phyloP scores from a whole-genome alignment of 2,888 invertebrate species.

The Monochamus alternatus region DNA sequence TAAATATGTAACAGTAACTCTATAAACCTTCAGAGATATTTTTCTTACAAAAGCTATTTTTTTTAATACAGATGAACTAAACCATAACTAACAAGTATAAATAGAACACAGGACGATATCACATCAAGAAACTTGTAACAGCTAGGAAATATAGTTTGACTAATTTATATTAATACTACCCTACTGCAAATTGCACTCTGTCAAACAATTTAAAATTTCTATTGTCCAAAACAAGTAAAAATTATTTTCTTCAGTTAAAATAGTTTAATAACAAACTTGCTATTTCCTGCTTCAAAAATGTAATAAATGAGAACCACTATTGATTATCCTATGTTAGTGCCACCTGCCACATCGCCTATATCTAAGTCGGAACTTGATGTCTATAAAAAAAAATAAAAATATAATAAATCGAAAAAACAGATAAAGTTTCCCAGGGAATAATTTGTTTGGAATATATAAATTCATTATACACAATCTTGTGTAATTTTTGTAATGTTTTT shows the following conservation, averaged over 20 bases:
- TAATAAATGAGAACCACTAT: not conserved
- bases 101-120: constrained; percentile 6
- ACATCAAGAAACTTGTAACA: not conserved
- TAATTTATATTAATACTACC: not conserved
- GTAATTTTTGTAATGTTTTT: no score
- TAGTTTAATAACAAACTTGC: no score
- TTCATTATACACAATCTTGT: no score
- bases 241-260: no score
- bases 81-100: constrained; percentile 1
- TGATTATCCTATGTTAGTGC: not conserved
- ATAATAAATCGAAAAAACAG: not conserved
- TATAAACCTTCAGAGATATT: not conserved
- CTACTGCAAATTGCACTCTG: constrained; percentile 3
- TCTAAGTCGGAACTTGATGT: constrained; percentile 1
- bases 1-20: not conserved
- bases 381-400: constrained; percentile 10
- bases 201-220: constrained; percentile 1
- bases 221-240: not conserved
- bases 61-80: not conserved
- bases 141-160: not conserved
- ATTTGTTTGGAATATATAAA: not conserved
- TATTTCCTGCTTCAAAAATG: no score
- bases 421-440: not conserved
- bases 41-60: not conserved
- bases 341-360: not conserved